Evolutionary conservation across 2,797 vertebrate genomes (phyloP), one percentile per base, ranked within the genome.

Genomic region (Prionace glauca): DNA sequence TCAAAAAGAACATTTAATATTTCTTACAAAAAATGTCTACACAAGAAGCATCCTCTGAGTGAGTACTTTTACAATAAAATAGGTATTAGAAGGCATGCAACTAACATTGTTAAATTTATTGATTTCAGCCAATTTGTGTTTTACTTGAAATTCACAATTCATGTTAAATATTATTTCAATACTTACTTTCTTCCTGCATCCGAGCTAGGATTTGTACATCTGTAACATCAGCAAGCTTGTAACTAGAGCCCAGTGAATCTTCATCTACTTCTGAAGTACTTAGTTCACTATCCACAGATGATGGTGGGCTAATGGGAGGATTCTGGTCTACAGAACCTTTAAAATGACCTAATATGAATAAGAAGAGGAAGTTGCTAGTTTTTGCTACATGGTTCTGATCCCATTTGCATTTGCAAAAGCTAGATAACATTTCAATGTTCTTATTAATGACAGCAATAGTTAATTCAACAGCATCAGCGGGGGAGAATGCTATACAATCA

Each of bases 121-220:
- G 36, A 45, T 45, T 84, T 84, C 41, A 84, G 22, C 22, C 36
- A 45, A 84, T 4, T 32, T 74, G 29, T 74, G n/a, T 77, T 77
- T n/a, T n/a, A n/a, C 22, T 18, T 84, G 20, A 45, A 45, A 8
- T 45, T 84, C 22, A 9, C 36, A 84, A 45, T 84, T 45, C 22
- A 84, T 41, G 45, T 45, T 84, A 45, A 84, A 84, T 60, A 91
- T 74, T 45, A 56, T 11, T 16, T 56, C 29, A 56, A 67, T 94
- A 98, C 99, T 97, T 97, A 99, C 99, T 99, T 97, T 99, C 99
- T 97, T 99, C 99, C 96, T 99, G 99, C 99, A 99, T 99, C 96
- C 99, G 98, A 32, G 99, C 99, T 96, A 99, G 97, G 96, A 99
- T 99, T 96, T 99, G 99, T 88, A 99, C 99, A 96, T 99, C 99